Conservation (phyloP, 2,888 invertebrate species). For the Synanthedon tipuliformis region DNA sequence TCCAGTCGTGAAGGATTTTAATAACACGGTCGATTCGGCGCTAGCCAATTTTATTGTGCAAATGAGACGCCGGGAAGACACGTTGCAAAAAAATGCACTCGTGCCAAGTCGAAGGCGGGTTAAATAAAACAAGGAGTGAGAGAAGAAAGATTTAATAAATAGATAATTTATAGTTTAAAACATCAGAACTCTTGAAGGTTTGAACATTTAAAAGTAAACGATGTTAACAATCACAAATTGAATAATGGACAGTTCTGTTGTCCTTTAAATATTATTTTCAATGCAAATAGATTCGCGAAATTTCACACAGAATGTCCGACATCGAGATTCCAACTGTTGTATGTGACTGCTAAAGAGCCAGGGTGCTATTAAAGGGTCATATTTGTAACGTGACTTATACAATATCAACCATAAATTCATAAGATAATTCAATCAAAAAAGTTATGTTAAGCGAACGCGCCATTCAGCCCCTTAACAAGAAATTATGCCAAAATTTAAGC, state of each 20-base stretch:
- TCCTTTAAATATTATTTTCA: constrained; percentile 14
- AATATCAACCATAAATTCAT: background rate
- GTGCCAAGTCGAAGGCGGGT: background rate
- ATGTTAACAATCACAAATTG: constrained; percentile 44
- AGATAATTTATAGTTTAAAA: constrained; percentile 63
- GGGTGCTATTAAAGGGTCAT: constrained; percentile 43
- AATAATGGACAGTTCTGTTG: constrained; percentile 42
- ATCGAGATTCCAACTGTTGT: background rate
- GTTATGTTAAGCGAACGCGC: background rate
- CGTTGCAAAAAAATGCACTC: no score
- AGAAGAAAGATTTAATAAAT: constrained; percentile 70
- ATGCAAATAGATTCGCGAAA: constrained; percentile 1
- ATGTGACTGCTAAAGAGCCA: constrained; percentile 22
- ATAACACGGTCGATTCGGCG: no score
- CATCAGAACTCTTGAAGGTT: constrained; percentile 47
- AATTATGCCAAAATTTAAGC: background rate
- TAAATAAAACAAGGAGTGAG: constrained; percentile 43
- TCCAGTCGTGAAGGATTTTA: no score
- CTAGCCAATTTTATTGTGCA: no score
- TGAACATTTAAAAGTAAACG: constrained; percentile 33
- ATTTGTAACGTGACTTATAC: constrained; percentile 11
- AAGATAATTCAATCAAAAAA: background rate
- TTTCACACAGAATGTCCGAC: constrained; percentile 6
- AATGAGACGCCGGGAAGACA: no score
- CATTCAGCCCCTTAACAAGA: background rate